Evolutionary conservation across 2,113 vertebrate genomes (phyloP).

Genomic region (Odocoileus virginianus): DNA sequence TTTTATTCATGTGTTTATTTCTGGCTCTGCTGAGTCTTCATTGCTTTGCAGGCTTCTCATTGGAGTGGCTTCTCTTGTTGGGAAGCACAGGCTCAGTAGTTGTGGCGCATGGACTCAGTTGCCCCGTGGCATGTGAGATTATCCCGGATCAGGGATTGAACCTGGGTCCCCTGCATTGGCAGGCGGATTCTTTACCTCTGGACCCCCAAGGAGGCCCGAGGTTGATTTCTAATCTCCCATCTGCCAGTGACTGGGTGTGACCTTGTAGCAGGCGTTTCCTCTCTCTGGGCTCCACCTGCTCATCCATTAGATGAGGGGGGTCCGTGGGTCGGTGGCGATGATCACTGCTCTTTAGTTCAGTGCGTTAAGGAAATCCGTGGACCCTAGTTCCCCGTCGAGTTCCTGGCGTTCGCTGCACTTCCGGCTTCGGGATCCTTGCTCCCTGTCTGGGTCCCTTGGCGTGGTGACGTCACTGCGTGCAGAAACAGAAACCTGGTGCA

Average conservation of each 20-base stretch:
- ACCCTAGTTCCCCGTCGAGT: not conserved
- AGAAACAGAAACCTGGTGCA: conserved; percentile 31
- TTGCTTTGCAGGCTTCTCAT: not conserved
- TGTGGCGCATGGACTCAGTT: not conserved
- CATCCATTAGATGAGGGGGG: not conserved
- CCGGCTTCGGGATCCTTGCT: not conserved
- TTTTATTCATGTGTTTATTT: not conserved
- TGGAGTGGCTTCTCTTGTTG: not conserved
- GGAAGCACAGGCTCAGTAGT: not conserved
- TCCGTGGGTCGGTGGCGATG: not conserved
- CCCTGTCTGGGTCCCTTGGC: not conserved
- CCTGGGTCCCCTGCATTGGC: not conserved
- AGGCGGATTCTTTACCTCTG: not conserved
- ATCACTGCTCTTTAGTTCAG: not conserved
- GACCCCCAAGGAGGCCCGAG: not conserved
- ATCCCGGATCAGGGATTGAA: not conserved
- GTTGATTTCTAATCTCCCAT: not conserved
- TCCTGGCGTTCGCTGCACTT: not conserved
- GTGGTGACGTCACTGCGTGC: not conserved
- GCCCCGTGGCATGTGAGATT: not conserved
- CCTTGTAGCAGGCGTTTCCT: not conserved
- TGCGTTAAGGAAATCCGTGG: not conserved
- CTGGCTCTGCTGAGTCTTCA: not conserved
- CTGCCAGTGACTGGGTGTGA: not conserved
- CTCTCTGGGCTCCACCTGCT: not conserved